Percentiles rank a stretch among this genome's conserved stretches.
phyloP scores from a whole-genome alignment of 1,140 invertebrate genomes.

The Orius insidiosus region DNA sequence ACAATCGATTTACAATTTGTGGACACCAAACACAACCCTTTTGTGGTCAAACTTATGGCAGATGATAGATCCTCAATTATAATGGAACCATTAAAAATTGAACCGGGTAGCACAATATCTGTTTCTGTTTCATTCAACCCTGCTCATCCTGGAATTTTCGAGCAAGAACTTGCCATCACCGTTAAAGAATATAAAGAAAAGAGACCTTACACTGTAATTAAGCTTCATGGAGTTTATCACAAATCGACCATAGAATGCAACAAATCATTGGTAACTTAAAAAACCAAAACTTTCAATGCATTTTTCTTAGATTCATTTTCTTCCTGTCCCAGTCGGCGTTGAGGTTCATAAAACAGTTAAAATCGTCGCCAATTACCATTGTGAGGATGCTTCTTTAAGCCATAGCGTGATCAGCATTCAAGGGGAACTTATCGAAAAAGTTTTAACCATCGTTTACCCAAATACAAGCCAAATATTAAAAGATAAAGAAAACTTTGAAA shows the following conservation, averaged over 20 bases:
- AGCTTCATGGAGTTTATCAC: conserved; percentile 1
- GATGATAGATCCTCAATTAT: no score
- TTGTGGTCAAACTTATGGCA: no score
- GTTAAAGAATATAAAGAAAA: background rate
- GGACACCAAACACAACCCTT: no score
- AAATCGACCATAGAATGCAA: background rate
- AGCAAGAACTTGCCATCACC: background rate
- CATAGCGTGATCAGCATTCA: background rate
- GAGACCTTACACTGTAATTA: background rate
- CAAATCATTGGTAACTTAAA: background rate
- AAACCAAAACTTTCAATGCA: background rate
- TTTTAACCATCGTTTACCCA: conserved; percentile 5
- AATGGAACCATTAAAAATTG: background rate
- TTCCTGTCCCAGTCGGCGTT: conserved; percentile 2
- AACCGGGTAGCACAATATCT: background rate
- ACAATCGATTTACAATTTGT: no score
- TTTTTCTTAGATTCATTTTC: conserved; percentile 8
- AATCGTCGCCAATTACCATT: conserved; percentile 9
- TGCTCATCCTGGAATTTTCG: background rate
- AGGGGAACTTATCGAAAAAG: background rate
- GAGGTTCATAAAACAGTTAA: conserved; percentile 5
- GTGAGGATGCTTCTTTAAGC: background rate
- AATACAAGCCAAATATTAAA: conserved; percentile 1
- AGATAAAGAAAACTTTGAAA: conserved; percentile 1
- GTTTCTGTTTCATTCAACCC: conserved; percentile 7